Conservation (phyloP, 2,113 vertebrate species). For the Empidonax traillii region DNA sequence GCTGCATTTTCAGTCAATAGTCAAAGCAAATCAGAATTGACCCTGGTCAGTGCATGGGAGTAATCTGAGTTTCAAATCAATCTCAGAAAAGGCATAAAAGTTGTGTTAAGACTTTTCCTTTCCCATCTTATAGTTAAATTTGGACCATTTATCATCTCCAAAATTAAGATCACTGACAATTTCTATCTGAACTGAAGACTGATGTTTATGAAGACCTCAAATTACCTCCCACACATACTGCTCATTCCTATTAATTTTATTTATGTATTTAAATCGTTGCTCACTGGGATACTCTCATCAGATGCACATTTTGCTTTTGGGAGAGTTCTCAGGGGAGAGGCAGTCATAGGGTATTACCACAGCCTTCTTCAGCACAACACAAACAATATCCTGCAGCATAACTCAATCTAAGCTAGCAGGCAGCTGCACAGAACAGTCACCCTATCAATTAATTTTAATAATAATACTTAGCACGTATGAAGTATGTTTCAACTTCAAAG, state of each 20-base stretch:
- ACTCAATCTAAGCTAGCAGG: slow-evolving; percentile 18
- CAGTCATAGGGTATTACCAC: slow-evolving; percentile 2
- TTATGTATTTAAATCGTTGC: not conserved
- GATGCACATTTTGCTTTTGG: not conserved
- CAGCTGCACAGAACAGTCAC: not conserved
- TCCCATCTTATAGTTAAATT: not conserved
- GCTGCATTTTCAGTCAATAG: not conserved
- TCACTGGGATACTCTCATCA: not conserved
- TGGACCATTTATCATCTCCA: not conserved
- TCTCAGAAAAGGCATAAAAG: not conserved
- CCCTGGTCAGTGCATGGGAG: not conserved
- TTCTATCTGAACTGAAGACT: not conserved
- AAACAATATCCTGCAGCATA: slow-evolving; percentile 14
- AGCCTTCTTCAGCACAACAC: not conserved
- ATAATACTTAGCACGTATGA: not conserved
- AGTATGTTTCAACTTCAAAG: slow-evolving; percentile 24
- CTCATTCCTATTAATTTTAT: not conserved
- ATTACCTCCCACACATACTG: not conserved
- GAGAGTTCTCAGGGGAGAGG: not conserved
- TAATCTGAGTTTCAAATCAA: not conserved
- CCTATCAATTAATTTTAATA: slow-evolving; percentile 30
- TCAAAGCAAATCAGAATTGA: not conserved
- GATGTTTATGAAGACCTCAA: not conserved
- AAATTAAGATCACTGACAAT: not conserved
- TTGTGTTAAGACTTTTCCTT: not conserved